Percentiles rank a stretch among this genome's conserved stretches.
Conservation (phyloP, 1,140 invertebrate genomes). For the Mylabris phalerata region DNA sequence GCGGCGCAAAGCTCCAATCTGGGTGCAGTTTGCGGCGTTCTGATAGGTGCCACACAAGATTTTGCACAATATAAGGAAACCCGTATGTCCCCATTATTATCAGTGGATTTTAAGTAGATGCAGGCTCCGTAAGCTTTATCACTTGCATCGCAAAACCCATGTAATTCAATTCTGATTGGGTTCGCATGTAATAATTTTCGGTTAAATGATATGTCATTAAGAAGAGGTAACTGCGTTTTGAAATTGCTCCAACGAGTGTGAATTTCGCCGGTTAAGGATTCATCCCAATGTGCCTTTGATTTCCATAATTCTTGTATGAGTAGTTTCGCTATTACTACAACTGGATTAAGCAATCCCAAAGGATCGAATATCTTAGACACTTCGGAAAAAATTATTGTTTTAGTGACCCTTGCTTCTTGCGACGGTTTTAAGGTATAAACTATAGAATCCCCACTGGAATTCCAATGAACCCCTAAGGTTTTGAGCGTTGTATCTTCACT, state of each 20-base stretch:
- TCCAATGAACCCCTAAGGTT: slow-evolving; percentile 14
- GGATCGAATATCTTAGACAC: slow-evolving; percentile 33
- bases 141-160: too few relatives aligned
- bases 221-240: neutral
- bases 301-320: slow-evolving; percentile 35
- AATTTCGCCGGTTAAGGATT: slow-evolving; percentile 24
- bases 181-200: too few relatives aligned
- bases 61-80: slow-evolving; percentile 18
- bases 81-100: slow-evolving; percentile 15
- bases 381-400: slow-evolving; percentile 6
- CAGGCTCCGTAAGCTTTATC: slow-evolving; percentile 34
- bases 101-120: slow-evolving; percentile 22
- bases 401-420: neutral
- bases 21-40: slow-evolving; percentile 15
- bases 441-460: neutral
- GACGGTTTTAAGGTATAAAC: neutral
- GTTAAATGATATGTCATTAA: too few relatives aligned
- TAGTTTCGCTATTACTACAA: slow-evolving; percentile 27
- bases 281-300: slow-evolving; percentile 34
- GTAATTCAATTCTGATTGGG: too few relatives aligned
- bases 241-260: slow-evolving; percentile 7
- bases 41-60: slow-evolving; percentile 22
- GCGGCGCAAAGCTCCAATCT: slow-evolving; percentile 5
- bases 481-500: neutral
- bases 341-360: slow-evolving; percentile 31